These are phyloP conservation scores for Amaurobius ferox DNA, from an alignment of 2,888 invertebrate genomes.

Conservation along the genomic window DNA sequence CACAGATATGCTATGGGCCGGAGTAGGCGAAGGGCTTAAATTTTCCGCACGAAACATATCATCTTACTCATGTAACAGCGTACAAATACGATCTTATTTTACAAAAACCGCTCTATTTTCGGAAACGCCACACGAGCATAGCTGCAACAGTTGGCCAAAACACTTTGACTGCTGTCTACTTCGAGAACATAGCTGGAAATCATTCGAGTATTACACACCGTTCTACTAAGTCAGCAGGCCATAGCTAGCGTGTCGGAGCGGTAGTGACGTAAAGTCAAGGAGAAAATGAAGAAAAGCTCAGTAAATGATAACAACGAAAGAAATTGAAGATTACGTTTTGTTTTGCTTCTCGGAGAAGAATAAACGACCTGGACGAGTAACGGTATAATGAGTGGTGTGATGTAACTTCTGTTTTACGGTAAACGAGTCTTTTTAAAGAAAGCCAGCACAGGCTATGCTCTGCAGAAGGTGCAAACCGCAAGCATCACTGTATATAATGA, in stretches of 20 bases:
- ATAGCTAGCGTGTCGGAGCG: conserved; percentile 17
- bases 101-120: neutral
- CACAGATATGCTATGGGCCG: neutral
- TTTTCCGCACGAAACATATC: neutral
- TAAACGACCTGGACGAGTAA: neutral
- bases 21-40: neutral
- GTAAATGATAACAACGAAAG: conserved; percentile 2
- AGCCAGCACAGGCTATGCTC: too few relatives aligned
- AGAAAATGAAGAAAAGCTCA: conserved; percentile 12
- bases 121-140: neutral
- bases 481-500: too few relatives aligned
- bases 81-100: too few relatives aligned
- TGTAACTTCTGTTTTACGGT: too few relatives aligned
- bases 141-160: neutral
- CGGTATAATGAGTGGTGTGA: neutral
- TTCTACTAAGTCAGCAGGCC: conserved; percentile 45
- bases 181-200: conserved; percentile 6
- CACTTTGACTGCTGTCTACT: neutral
- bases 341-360: neutral
- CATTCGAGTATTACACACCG: conserved; percentile 8
- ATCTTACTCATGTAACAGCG: neutral
- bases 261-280: conserved; percentile 15
- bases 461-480: too few relatives aligned
- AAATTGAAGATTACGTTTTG: neutral
- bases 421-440: too few relatives aligned